phyloP scores from a whole-genome alignment of 2,888 invertebrate species.

The Pristionchus mayeri region DNA sequence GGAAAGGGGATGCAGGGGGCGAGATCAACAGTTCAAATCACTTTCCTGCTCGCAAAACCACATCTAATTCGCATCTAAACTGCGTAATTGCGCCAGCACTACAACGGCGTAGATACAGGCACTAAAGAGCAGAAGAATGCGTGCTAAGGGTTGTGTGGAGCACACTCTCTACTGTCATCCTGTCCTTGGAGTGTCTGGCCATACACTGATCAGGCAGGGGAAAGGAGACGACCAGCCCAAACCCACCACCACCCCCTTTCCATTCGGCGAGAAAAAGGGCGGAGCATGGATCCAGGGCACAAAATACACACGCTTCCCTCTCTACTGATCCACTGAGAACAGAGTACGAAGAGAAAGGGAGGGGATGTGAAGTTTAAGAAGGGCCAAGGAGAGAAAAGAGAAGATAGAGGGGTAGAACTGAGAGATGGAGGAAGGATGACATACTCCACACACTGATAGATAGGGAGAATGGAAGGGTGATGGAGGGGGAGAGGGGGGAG shows the following conservation, averaged over 20 bases:
- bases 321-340: neutral
- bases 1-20: neutral
- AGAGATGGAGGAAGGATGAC: neutral
- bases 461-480: neutral
- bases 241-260: neutral
- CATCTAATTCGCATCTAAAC: too few species aligned
- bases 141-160: neutral
- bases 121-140: neutral
- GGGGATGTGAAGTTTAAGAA: neutral
- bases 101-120: neutral
- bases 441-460: neutral
- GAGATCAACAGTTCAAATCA: neutral
- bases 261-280: neutral
- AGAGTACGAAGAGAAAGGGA: constrained; percentile 6
- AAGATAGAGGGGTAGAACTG: constrained; percentile 1
- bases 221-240: neutral
- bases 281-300: neutral
- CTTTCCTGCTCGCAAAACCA: neutral
- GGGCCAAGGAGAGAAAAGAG: neutral
- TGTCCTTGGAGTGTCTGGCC: neutral
- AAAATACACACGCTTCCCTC: neutral
- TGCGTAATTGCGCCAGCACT: neutral
- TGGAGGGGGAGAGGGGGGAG: neutral
- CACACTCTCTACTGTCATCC: neutral
- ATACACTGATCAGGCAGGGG: neutral